These are phyloP conservation scores for Odontamblyopus lacepedii DNA, from an alignment of 2,797 vertebrate species.

Conservation along the genomic window DNA sequence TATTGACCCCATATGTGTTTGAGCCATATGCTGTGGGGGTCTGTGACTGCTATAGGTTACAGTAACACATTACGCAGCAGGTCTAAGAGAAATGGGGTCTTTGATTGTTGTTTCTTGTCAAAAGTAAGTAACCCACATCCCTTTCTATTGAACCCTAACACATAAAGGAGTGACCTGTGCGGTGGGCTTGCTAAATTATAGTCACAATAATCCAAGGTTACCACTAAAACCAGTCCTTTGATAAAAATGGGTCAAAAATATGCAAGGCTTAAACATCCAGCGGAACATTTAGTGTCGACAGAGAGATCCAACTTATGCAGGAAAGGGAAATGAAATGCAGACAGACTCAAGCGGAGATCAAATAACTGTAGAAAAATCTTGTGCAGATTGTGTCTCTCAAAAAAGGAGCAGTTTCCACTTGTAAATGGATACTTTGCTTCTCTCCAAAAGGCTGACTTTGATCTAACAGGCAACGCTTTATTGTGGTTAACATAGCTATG, in stretches of 20 bases:
- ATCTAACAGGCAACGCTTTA: slow-evolving; percentile 27
- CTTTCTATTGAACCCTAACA: slow-evolving; percentile 19
- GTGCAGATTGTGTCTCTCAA: slow-evolving; percentile 29
- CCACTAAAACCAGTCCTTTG: slow-evolving; percentile 32
- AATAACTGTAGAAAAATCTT: slow-evolving; percentile 53
- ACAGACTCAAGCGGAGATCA: slow-evolving; percentile 48
- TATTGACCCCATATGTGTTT: slow-evolving; percentile 65
- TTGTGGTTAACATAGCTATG: slow-evolving; percentile 52
- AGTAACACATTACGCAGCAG: slow-evolving; percentile 15
- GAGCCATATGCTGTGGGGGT: slow-evolving; percentile 29
- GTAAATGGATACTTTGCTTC: slow-evolving; percentile 7
- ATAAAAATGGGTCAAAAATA: slow-evolving; percentile 57
- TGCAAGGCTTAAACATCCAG: slow-evolving; percentile 31
- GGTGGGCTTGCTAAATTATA: slow-evolving; percentile 44
- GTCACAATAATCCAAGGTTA: slow-evolving; percentile 34
- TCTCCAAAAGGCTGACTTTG: slow-evolving; percentile 28
- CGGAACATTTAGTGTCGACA: slow-evolving; percentile 40
- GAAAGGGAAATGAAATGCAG: slow-evolving; percentile 68
- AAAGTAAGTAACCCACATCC: slow-evolving; percentile 32
- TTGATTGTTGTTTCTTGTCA: slow-evolving; percentile 11
- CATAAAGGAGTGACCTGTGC: slow-evolving; percentile 41
- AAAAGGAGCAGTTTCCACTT: slow-evolving; percentile 52
- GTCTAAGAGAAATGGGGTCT: neutral
- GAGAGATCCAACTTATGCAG: slow-evolving; percentile 39
- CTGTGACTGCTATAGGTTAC: slow-evolving; percentile 12